These are phyloP conservation scores for Hypotaenidia philippensis DNA, from an alignment of 2,797 vertebrate genomes.

Conservation along the genomic window DNA sequence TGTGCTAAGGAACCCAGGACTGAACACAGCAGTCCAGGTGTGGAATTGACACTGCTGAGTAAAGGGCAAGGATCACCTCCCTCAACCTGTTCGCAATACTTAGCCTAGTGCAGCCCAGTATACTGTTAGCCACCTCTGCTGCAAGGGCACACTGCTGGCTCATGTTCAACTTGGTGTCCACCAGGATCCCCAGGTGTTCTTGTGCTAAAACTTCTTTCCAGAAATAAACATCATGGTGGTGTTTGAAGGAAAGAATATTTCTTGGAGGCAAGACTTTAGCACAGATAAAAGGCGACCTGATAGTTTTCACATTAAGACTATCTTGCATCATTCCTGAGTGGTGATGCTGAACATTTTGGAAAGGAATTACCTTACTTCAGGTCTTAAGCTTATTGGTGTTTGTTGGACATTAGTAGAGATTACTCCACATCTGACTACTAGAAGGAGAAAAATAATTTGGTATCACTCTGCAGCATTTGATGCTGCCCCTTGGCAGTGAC, in stretches of 20 bases:
- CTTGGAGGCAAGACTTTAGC: background rate
- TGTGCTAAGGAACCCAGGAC: background rate
- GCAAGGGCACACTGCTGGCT: background rate
- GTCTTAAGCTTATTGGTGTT: background rate
- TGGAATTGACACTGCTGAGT: background rate
- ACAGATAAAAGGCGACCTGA: background rate
- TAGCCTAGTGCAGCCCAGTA: background rate
- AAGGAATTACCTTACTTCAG: background rate
- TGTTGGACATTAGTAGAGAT: background rate
- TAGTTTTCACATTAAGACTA: background rate
- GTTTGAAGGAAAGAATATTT: background rate
- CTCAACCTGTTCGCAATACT: accelerated
- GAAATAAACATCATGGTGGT: background rate
- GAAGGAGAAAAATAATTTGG: background rate
- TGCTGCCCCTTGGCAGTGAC: background rate
- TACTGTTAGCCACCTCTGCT: background rate
- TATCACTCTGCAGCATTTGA: background rate
- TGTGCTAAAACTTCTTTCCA: background rate
- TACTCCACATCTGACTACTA: background rate
- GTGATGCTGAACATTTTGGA: background rate
- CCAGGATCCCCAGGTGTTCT: background rate
- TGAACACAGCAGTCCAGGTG: background rate
- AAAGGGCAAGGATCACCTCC: background rate
- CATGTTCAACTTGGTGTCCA: background rate
- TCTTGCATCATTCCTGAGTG: background rate